Evolutionary conservation across 2,888 invertebrate genomes (phyloP).

Genomic region (Nysson spinosus): DNA sequence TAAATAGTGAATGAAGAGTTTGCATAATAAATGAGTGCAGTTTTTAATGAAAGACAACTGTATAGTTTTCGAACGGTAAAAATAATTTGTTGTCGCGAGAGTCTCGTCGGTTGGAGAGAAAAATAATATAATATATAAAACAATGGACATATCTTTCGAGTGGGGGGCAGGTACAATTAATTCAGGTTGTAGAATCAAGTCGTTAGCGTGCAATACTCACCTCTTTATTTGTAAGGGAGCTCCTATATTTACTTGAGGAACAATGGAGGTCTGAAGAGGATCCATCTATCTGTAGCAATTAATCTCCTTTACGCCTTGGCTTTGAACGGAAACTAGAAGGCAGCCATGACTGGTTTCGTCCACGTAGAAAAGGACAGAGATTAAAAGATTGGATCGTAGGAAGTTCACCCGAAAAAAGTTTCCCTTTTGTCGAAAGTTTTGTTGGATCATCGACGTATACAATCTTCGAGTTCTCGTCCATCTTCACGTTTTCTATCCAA

Average conservation of each 20-base stretch:
- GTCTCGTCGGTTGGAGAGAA: too few species aligned
- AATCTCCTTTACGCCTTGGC: conserved; percentile 23
- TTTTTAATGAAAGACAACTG: too few species aligned
- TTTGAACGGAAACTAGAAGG: conserved; percentile 8
- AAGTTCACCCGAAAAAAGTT: conserved; percentile 12
- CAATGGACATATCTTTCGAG: too few species aligned
- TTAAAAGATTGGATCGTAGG: conserved; percentile 33
- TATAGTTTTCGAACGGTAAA: too few species aligned
- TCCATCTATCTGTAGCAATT: conserved; percentile 35
- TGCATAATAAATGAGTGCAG: too few species aligned
- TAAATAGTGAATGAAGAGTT: too few species aligned
- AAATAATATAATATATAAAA: too few species aligned
- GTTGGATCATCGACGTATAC: conserved; percentile 10
- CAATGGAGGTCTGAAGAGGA: not conserved
- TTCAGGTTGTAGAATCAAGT: not conserved
- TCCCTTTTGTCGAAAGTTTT: conserved; percentile 15
- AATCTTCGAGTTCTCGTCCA: conserved; percentile 6
- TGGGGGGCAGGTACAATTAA: not conserved
- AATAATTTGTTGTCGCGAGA: too few species aligned
- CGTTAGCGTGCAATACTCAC: not conserved
- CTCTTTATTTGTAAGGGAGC: conserved; percentile 11
- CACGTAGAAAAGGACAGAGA: conserved; percentile 15
- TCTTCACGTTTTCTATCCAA: not conserved
- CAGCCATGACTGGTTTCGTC: conserved; percentile 2
- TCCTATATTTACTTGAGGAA: conserved; percentile 14